These are phyloP conservation scores for Pollachius pollachius DNA, from an alignment of 2,113 vertebrate genomes.

Conservation along the genomic window DNA sequence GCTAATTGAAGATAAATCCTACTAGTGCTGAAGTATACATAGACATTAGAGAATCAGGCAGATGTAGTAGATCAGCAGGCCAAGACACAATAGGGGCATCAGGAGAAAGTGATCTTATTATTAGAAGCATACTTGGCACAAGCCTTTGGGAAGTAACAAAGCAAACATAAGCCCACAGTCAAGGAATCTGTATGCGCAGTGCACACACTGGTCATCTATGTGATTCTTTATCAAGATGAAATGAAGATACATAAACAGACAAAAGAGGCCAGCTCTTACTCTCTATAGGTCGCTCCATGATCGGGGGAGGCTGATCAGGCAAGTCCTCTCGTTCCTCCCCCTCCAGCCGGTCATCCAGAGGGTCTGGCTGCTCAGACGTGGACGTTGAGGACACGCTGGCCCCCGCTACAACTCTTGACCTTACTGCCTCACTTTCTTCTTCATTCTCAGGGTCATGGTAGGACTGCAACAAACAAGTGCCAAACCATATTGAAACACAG, in stretches of 20 bases:
- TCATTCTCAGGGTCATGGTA: slow-evolving; percentile 67
- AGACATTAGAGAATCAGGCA: too few relatives aligned
- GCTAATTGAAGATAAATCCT: too few relatives aligned
- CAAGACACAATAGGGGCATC: too few relatives aligned
- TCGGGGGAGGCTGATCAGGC: slow-evolving; percentile 62
- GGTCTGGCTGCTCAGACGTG: slow-evolving; percentile 28
- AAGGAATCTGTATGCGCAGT: too few relatives aligned
- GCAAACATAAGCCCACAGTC: too few relatives aligned
- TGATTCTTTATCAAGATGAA: too few relatives aligned
- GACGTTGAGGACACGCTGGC: slow-evolving; percentile 35
- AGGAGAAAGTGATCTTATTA: too few relatives aligned
- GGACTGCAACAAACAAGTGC: slow-evolving; percentile 38
- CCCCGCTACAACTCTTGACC: slow-evolving; percentile 69
- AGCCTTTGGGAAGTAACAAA: neutral
- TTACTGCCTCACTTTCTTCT: slow-evolving; percentile 76
- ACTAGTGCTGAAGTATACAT: too few relatives aligned
- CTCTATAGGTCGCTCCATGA: slow-evolving; percentile 60
- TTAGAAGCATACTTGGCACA: too few relatives aligned
- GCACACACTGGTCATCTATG: too few relatives aligned
- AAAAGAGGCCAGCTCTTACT: slow-evolving; percentile 31
- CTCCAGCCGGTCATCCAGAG: slow-evolving; percentile 30
- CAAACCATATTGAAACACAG: neutral
- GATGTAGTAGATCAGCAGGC: too few relatives aligned
- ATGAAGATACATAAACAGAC: neutral
- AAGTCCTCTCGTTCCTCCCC: slow-evolving; percentile 69